These are phyloP conservation scores for Drosophila bocki DNA, from an alignment of 1,140 invertebrate species.

Conservation along the genomic window DNA sequence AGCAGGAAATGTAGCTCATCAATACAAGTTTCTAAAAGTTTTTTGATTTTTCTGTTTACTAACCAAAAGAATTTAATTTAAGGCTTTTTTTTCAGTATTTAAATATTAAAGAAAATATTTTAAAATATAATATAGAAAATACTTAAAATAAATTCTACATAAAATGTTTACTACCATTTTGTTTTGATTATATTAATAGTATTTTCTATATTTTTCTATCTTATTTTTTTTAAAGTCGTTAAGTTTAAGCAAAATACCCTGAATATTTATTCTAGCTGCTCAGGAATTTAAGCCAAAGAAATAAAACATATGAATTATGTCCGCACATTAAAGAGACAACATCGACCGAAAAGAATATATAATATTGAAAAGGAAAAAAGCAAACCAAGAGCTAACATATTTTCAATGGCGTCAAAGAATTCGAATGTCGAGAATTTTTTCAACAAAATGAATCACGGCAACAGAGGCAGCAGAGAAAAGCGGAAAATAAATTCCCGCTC, in stretches of 20 bases:
- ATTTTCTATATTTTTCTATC: slow-evolving; percentile 25
- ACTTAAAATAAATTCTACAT: no score
- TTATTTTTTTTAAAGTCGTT: slow-evolving; percentile 61
- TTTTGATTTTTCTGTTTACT: background rate
- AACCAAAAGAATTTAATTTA: background rate
- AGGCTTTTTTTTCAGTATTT: background rate
- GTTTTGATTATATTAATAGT: background rate
- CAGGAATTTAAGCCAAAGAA: slow-evolving; percentile 67
- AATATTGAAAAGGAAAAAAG: slow-evolving; percentile 11
- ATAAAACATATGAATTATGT: slow-evolving; percentile 83
- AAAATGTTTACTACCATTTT: background rate
- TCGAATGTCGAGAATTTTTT: slow-evolving; percentile 30
- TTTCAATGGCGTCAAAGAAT: slow-evolving; percentile 50
- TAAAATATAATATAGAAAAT: no score
- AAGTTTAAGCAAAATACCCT: slow-evolving; percentile 31
- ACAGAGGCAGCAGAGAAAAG: slow-evolving; percentile 1
- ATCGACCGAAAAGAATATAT: slow-evolving; percentile 20
- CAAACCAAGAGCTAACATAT: slow-evolving; percentile 9
- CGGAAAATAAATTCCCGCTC: slow-evolving; percentile 44
- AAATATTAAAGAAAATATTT: no score
- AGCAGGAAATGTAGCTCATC: background rate
- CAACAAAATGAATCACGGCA: slow-evolving; percentile 55
- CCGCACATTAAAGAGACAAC: slow-evolving; percentile 53
- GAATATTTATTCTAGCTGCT: slow-evolving; percentile 48
- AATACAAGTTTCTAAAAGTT: no score